phyloP scores from a whole-genome alignment of 30 jellyfish, hydroid and myxozoan species.

The Rhopilema esculentum region DNA sequence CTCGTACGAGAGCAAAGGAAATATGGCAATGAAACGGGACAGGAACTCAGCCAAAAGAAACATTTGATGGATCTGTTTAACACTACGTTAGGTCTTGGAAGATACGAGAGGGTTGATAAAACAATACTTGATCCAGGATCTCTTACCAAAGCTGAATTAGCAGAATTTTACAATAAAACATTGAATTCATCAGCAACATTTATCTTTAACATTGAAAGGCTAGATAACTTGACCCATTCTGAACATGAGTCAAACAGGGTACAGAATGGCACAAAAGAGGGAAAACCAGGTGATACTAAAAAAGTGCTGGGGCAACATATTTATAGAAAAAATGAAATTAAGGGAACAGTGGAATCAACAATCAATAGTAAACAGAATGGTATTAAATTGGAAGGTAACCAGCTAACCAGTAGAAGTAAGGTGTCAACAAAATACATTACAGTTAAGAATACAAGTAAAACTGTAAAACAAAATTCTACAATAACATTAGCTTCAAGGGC shows the following conservation, averaged over 20 bases:
- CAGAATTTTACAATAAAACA: conserved; percentile 25
- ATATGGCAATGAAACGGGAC: neutral
- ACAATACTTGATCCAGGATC: conserved; percentile 70
- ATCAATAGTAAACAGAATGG: no score
- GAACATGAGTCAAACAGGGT: neutral
- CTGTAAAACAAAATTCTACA: no score
- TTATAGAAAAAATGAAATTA: neutral
- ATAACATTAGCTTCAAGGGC: no score
- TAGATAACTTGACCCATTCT: neutral
- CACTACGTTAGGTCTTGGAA: neutral
- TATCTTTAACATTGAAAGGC: neutral
- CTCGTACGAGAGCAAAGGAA: neutral
- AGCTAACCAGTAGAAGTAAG: no score
- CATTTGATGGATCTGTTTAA: neutral
- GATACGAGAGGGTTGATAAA: conserved; percentile 61
- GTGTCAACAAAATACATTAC: no score
- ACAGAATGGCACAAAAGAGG: neutral
- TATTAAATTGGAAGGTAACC: no score
- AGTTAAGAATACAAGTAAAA: no score
- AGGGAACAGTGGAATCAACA: neutral
- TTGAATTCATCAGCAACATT: conserved; percentile 26
- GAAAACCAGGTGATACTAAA: neutral
- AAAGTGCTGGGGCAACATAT: neutral
- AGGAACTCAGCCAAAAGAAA: neutral
- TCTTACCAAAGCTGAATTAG: conserved; percentile 37